phyloP scores from a whole-genome alignment of 2,113 vertebrate species.

The Edolisoma coerulescens region DNA sequence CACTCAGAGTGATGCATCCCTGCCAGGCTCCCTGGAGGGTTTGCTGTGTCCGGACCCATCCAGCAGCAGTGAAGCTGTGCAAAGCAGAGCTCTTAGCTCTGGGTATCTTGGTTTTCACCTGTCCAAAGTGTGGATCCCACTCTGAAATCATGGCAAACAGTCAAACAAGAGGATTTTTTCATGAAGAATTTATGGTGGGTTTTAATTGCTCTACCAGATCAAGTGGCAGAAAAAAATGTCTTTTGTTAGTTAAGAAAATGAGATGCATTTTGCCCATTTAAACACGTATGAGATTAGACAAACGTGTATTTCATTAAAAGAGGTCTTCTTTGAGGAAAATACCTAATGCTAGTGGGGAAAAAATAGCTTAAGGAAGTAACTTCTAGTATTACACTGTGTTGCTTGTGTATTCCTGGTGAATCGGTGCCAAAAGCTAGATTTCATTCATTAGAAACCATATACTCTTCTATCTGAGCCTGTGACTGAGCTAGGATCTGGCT shows the following conservation, averaged over 20 bases:
- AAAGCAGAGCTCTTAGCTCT: accelerated
- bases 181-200: not conserved
- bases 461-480: not conserved
- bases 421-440: conserved; percentile 5
- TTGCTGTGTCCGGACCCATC: not conserved
- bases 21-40: not conserved
- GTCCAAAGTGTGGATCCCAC: not conserved
- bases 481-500: not conserved
- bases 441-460: conserved; percentile 23
- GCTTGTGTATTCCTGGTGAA: not conserved
- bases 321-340: conserved; percentile 23
- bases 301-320: not conserved
- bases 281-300: not conserved
- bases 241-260: not conserved
- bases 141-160: not conserved
- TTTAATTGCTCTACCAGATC: not conserved
- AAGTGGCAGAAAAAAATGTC: not conserved
- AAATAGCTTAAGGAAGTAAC: conserved; percentile 34
- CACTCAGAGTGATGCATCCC: accelerated
- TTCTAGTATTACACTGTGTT: conserved; percentile 40
- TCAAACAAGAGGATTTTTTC: not conserved
- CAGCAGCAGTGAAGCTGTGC: not conserved
- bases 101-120: not conserved
- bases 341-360: not conserved
- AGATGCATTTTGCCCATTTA: not conserved